phyloP scores from a whole-genome alignment of 2,113 vertebrate genomes.

The Pelobates fuscus region DNA sequence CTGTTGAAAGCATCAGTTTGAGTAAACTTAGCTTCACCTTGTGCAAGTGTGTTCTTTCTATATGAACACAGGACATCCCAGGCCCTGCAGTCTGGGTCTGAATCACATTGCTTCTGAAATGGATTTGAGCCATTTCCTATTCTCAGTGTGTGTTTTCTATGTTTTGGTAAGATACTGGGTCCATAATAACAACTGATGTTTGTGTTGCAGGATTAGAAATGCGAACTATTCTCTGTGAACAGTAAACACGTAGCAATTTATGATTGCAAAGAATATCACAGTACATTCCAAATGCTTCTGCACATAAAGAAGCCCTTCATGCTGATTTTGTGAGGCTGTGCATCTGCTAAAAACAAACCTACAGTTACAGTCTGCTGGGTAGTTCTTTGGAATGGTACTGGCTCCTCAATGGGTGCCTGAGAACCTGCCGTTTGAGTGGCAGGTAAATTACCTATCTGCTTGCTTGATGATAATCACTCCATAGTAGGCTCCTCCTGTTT shows the following conservation, averaged over 20 bases:
- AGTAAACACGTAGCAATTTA: conserved; percentile 1
- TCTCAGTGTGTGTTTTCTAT: neutral
- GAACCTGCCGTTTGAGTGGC: neutral
- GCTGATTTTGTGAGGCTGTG: conserved; percentile 2
- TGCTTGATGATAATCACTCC: neutral
- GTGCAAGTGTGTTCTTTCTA: too few relatives aligned
- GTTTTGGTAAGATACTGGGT: neutral
- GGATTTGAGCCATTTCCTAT: neutral
- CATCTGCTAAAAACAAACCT: neutral
- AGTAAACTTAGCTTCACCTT: too few relatives aligned
- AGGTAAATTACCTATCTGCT: conserved; percentile 5
- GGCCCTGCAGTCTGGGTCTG: too few relatives aligned
- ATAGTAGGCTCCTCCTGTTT: neutral
- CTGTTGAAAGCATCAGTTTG: too few relatives aligned
- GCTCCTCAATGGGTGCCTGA: neutral
- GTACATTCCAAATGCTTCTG: neutral
- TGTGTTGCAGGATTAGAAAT: neutral
- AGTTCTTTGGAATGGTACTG: neutral
- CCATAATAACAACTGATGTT: neutral
- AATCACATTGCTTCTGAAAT: too few relatives aligned
- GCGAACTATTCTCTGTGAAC: neutral
- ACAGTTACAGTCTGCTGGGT: neutral
- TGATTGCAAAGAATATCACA: neutral
- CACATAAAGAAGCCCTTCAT: neutral
- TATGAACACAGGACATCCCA: too few relatives aligned